Evolutionary conservation across 2,888 invertebrate species (phyloP), one percentile per base, ranked within the genome.

Genomic region (Rapana venosa): DNA sequence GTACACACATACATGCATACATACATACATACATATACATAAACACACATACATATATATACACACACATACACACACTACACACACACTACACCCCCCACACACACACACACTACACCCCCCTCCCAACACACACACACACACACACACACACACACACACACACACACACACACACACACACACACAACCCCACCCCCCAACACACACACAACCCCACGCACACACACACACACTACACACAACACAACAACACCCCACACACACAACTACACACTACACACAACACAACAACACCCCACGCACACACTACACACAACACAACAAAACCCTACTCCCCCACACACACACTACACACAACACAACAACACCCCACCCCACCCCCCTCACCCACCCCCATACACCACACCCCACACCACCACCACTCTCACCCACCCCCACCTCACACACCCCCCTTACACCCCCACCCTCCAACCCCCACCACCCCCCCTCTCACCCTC

Each of bases 291-390:
- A 79, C 79, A 79, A 30, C 2, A 30, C 30, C 79, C 30, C 79
- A 79, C 79, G 32, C 79, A 79, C 79, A 79, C 79, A 79, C 79
- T n/a, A 79, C 79, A 79, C 79, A 79, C 79, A n/a, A 79, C 4
- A 22, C 79, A 47, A 79, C 2, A 47, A 47, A 47, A 47, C 47
- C 47, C 2, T 8, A 47, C 47, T 5, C 47, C 47, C 47, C 47
- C 47, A 47, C 2, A 47, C 47, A 47, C 47, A 47, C 47, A 47
- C 47, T n/a, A 47, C 47, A 47, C 47, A 47, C 47, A n/a, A n/a
- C n/a, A n/a, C n/a, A n/a, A n/a, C n/a, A n/a, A n/a, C 8, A 47
- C 47, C 47, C n/a, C n/a, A n/a, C n/a, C 47, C 47, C 47, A 2
- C 47, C 47, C 47, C 8, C 47, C 47, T 47, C 47, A 47, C 47